Base-by-base conservation (phyloP, 64 coral and sea anemone genomes). In the Orbicella faveolata region DNA sequence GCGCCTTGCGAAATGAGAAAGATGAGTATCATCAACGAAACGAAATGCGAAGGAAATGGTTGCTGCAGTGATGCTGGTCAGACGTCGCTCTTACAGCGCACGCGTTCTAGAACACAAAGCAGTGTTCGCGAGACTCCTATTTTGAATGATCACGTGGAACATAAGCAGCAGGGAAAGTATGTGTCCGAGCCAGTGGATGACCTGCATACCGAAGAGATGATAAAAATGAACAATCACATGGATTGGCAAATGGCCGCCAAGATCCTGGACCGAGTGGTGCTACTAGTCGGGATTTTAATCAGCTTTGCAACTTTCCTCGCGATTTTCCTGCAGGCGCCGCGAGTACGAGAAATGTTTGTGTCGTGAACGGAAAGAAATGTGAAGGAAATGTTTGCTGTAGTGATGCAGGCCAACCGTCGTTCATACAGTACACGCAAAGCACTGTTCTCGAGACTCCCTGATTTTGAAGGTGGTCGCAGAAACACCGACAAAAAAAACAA, bases 281-380 rank as follows among this genome's bases (percentile, higher is more conserved):
- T 97, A 0, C 2, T 97, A 17, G 54, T 97, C 34, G 95, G 90
- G 15, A n/a, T 91, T 15, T 12, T 97, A 44, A 68, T 97, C 36
- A 94, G 92, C 70, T 14, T 94, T 41, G 21, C 65, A 19, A 94
- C 95, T 0, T 90, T 97, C 59, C 74, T 57, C 36, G 77, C 78
- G 18, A 97, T 97, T 83, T 97, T 97, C 61, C n/a, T 97, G 53
- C 95, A 97, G 83, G 92, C 95, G 18, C 95, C 95, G 37, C 87
- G 95, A 86, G 92, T 97, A 16, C 68, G 68, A 34, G 89, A 76
- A 18, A 88, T 83, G 33, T 63, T 97, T 66, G 81, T 75, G 2
- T 63, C 63, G 11, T 30, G 86, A 15, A 76, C 18, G 33, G 7
- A 78, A 52, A 6, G 4, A 33, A 52, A 7, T 33, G n/a, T 34